A percentile compares a stretch with the other conserved stretches of the same genome.
phyloP scores from a whole-genome alignment of 2,797 vertebrate species.

The Luscinia luscinia region DNA sequence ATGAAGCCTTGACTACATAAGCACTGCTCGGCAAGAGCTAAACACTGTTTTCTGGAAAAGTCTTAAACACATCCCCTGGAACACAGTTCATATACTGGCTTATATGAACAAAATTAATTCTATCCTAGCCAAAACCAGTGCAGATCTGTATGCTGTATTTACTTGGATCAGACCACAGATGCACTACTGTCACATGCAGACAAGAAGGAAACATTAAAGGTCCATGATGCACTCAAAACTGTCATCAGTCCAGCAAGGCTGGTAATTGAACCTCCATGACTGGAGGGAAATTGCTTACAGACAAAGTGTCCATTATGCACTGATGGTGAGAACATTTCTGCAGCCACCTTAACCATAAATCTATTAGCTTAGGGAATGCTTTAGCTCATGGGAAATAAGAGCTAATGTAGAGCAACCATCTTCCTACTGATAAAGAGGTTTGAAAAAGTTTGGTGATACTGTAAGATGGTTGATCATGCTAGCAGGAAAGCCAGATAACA shows the following conservation, averaged over 20 bases:
- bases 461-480: not conserved
- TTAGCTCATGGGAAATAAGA: not conserved
- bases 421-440: not conserved
- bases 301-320: not conserved
- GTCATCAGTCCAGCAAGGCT: not conserved
- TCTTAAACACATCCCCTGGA: not conserved
- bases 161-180: not conserved
- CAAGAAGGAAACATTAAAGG: not conserved
- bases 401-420: not conserved
- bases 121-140: not conserved
- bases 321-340: not conserved
- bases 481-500: not conserved
- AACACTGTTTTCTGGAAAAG: not conserved
- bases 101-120: not conserved
- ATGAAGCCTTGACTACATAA: not conserved
- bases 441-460: not conserved
- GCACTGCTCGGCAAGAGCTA: not conserved
- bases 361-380: not conserved
- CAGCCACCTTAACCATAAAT: slow-evolving; percentile 9
- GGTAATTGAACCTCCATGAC: not conserved
- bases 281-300: not conserved
- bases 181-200: not conserved
- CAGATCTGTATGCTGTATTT: not conserved
- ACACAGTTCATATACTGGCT: too few relatives aligned
- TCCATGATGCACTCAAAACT: not conserved